A percentile compares a stretch with the other conserved stretches of the same genome.
Evolutionary conservation across 2,113 vertebrate genomes (phyloP).

Genomic region (Menidia beryllina): DNA sequence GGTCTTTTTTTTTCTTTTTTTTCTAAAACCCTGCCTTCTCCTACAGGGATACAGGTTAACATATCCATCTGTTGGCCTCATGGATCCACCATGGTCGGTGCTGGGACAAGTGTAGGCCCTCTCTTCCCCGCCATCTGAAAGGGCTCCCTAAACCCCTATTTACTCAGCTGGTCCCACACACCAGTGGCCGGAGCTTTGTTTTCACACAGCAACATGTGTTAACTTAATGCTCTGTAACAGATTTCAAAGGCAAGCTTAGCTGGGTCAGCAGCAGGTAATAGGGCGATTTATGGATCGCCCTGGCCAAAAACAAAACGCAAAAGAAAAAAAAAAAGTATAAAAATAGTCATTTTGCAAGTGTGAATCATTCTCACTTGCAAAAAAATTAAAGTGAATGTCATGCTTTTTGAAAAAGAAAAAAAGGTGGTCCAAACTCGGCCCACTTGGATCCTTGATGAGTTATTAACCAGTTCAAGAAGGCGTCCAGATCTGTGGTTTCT

Average conservation of each 20-base stretch:
- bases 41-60: slow-evolving; percentile 85
- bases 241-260: slow-evolving; percentile 81
- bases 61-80: slow-evolving; percentile 95
- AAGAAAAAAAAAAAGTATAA: slow-evolving; percentile 15
- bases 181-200: slow-evolving; percentile 83
- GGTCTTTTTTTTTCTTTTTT: slow-evolving; percentile 60
- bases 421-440: neutral
- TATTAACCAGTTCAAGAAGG: slow-evolving; percentile 2
- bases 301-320: slow-evolving; percentile 50
- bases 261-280: slow-evolving; percentile 83
- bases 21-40: neutral
- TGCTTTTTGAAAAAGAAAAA: neutral
- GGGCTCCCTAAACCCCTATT: slow-evolving; percentile 69
- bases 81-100: slow-evolving; percentile 84
- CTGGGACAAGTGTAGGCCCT: slow-evolving; percentile 78
- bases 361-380: neutral
- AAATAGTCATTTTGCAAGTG: too few relatives aligned
- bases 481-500: slow-evolving; percentile 5
- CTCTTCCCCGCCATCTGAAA: slow-evolving; percentile 63
- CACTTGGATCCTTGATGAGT: neutral
- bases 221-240: slow-evolving; percentile 84
- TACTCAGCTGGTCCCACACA: slow-evolving; percentile 83
- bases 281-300: slow-evolving; percentile 77
- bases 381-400: neutral
- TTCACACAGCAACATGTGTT: slow-evolving; percentile 84